A percentile compares a stretch with the other conserved stretches of the same genome.
Evolutionary conservation across 2,797 vertebrate genomes (phyloP).

Genomic region (Oceanodroma leucorhoa): DNA sequence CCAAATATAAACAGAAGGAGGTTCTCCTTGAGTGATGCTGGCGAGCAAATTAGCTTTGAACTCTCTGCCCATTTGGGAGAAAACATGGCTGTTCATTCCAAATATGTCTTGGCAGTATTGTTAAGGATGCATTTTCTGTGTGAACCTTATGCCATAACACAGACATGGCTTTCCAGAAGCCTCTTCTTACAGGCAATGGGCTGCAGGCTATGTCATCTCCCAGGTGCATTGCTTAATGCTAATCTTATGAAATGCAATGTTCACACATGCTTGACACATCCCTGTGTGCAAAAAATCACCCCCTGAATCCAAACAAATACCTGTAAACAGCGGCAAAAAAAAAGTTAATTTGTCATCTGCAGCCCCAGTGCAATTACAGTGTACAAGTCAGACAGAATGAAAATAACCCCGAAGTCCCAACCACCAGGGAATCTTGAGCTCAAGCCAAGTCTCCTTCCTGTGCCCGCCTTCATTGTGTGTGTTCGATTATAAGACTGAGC

Average conservation of each 20-base stretch:
- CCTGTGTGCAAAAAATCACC: not conserved
- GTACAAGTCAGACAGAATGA: not conserved
- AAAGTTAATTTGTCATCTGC: constrained; percentile 20
- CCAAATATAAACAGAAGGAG: constrained; percentile 35
- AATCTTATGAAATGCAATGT: constrained; percentile 17
- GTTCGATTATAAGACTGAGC: not conserved
- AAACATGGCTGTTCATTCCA: constrained; percentile 5
- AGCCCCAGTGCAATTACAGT: not conserved
- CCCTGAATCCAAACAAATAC: constrained; percentile 11
- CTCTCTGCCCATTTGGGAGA: not conserved
- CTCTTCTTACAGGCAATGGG: not conserved
- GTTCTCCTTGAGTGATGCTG: constrained; percentile 3
- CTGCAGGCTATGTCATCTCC: constrained; percentile 29
- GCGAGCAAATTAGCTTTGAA: constrained; percentile 35
- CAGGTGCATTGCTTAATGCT: constrained; percentile 37
- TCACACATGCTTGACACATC: constrained; percentile 16
- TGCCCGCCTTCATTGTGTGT: constrained; percentile 16
- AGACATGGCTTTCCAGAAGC: not conserved
- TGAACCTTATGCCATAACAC: not conserved
- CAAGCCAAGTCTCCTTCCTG: constrained; percentile 31
- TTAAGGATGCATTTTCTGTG: constrained; percentile 16
- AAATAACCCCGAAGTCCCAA: not conserved
- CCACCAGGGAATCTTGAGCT: not conserved
- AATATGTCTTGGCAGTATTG: constrained; percentile 1
- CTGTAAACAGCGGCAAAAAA: not conserved